phyloP scores from a whole-genome alignment of 2,888 invertebrate species.

The Fabriciana adippe region DNA sequence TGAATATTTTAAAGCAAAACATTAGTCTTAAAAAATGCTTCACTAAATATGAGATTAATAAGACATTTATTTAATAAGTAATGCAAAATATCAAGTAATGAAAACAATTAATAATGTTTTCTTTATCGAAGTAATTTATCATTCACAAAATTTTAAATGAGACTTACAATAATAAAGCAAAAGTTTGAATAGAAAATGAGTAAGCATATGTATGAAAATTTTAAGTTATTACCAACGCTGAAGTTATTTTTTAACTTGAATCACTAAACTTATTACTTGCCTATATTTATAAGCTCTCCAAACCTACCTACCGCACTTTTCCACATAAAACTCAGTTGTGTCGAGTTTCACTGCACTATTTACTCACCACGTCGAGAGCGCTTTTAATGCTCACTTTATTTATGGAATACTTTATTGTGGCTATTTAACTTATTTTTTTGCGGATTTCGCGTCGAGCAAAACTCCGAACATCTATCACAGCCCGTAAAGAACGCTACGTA shows the following conservation, averaged over 20 bases:
- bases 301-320: constrained; percentile 39
- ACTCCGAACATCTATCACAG: constrained; percentile 30
- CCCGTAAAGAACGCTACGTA: constrained; percentile 15
- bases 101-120: too few species aligned
- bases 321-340: constrained; percentile 34
- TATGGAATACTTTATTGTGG: constrained; percentile 84
- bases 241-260: constrained; percentile 8
- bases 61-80: too few species aligned
- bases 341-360: constrained; percentile 70
- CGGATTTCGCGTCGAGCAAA: constrained; percentile 44
- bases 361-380: constrained; percentile 77
- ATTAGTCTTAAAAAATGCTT: too few species aligned
- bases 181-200: not conserved
- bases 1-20: too few species aligned
- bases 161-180: not conserved
- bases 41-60: too few species aligned
- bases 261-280: constrained; percentile 23
- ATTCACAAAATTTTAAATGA: too few species aligned
- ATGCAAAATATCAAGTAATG: too few species aligned
- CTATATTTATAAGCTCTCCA: constrained; percentile 32
- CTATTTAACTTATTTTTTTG: constrained; percentile 82
- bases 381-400: constrained; percentile 79
- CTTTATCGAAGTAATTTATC: too few species aligned
- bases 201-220: not conserved
- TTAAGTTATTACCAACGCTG: not conserved